Evolutionary conservation across 2,797 vertebrate species (phyloP), one percentile per base, ranked within the genome.

Genomic region (Sebastes dallii): DNA sequence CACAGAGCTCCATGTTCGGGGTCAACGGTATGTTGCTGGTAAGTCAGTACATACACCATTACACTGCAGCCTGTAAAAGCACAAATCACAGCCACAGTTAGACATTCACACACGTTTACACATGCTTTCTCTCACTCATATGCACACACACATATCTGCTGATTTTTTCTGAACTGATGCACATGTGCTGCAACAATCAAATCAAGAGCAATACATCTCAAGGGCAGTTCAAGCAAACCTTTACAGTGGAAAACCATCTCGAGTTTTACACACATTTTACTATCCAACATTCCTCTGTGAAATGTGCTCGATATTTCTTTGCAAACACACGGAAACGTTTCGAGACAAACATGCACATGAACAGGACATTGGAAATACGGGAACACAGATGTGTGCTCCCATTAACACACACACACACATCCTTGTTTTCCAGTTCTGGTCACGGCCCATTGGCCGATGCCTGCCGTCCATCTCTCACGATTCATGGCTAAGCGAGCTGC

Each of bases 401-500:
- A 80, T 75, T 75, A 79, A 87, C 56, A 75, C 69, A 84, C 76
- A 87, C 76, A 87, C 76, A 87, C 82, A 85, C 78, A 80, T 64
- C 71, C 77, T 84, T 81, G 79, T 77, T 88, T 88, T 71, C 86
- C 80, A 80, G 86, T 77, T 66, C 77, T 80, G 88, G 90, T 94
- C 87, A 93, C 66, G 90, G 89, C 87, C 93, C 94, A 93, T 91
- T 93, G 90, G 90, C 89, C 83, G 86, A 85, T 66, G 87, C 87
- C 85, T 91, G 90, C 86, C 77, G 84, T 93, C 87, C 92, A 93
- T 94, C 88, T 91, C 87, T 83, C 89, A 90, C 92, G 92, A 93
- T 92, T 91, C 91, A 88, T 92, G 93, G 90, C 93, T 87, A 93
- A 87, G 91, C 78, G 74, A 88, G 92, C 92, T 83, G 86, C 91